A percentile compares a stretch with the other conserved stretches of the same genome.
Evolutionary conservation across 1,140 invertebrate species (phyloP).

Genomic region (Penaeus indicus): DNA sequence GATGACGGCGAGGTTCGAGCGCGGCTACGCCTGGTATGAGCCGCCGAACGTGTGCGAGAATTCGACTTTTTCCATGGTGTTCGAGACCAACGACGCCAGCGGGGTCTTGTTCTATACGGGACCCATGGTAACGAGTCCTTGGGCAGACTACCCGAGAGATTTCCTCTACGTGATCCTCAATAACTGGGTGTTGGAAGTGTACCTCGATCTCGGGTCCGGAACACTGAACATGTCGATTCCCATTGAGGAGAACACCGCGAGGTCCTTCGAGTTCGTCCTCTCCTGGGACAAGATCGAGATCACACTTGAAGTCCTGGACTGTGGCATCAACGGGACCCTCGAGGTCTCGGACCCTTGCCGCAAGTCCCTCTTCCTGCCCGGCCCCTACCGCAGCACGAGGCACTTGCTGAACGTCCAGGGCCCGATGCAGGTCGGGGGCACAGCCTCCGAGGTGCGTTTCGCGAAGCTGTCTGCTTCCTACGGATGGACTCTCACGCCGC

Average conservation of each 20-base stretch:
- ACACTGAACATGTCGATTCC: conserved; percentile 90
- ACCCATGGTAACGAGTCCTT: conserved; percentile 92
- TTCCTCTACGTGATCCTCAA: conserved; percentile 90
- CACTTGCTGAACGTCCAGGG: conserved; percentile 89
- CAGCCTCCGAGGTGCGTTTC: conserved; percentile 81
- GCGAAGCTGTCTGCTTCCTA: conserved; percentile 81
- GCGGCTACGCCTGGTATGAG: conserved; percentile 96
- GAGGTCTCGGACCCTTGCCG: conserved; percentile 40
- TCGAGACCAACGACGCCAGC: conserved; percentile 90
- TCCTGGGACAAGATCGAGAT: conserved; percentile 54
- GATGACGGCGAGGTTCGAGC: conserved; percentile 91
- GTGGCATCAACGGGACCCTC: conserved; percentile 47
- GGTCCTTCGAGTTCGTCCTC: conserved; percentile 47
- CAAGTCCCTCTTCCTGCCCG: conserved; percentile 29
- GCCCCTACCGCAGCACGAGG: conserved; percentile 38
- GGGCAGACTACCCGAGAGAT: conserved; percentile 87
- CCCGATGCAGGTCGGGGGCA: conserved; percentile 92
- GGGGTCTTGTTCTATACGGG: conserved; percentile 97
- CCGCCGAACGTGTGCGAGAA: conserved; percentile 95
- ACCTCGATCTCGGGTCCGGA: conserved; percentile 96
- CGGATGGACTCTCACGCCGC: conserved; percentile 86
- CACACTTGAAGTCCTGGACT: conserved; percentile 48
- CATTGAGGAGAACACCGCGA: conserved; percentile 74
- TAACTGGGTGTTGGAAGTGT: conserved; percentile 93
- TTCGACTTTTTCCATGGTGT: conserved; percentile 94